A percentile compares a stretch with the other conserved stretches of the same genome.
phyloP scores from a whole-genome alignment of 2,113 vertebrate species.

The Atractosteus spatula region DNA sequence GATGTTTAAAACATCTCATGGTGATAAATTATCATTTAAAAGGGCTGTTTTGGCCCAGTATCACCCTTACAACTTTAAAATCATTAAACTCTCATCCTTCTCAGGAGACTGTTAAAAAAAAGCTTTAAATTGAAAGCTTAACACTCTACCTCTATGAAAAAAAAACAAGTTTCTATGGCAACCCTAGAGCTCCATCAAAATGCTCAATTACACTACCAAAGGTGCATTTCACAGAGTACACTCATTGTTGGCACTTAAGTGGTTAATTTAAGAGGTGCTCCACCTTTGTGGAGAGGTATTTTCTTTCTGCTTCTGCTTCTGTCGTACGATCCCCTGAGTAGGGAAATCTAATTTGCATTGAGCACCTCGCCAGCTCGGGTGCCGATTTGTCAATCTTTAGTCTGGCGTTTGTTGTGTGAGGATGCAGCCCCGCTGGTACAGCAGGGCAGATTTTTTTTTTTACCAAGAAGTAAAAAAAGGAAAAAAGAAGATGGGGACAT shows the following conservation, averaged over 20 bases:
- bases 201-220: conserved; percentile 5
- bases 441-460: too few species aligned
- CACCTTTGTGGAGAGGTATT: conserved; percentile 9
- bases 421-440: too few species aligned
- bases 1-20: too few species aligned
- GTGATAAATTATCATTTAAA: too few species aligned
- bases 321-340: not conserved
- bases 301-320: not conserved
- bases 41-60: too few species aligned
- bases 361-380: not conserved
- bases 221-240: not conserved
- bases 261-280: conserved; percentile 26
- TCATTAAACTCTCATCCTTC: too few species aligned
- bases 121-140: too few species aligned
- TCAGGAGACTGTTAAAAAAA: too few species aligned
- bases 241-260: conserved; percentile 17
- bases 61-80: too few species aligned
- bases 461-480: too few species aligned
- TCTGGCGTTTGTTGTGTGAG: not conserved
- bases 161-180: not conserved
- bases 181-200: conserved; percentile 1
- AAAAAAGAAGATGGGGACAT: too few species aligned
- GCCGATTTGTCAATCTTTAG: conserved; percentile 3
- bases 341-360: not conserved
- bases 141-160: too few species aligned